Percentiles rank a stretch among this genome's conserved stretches.
These are phyloP conservation scores for Neosilurus mollespiculum DNA, from an alignment of 2,797 vertebrate species.

Conservation along the genomic window DNA sequence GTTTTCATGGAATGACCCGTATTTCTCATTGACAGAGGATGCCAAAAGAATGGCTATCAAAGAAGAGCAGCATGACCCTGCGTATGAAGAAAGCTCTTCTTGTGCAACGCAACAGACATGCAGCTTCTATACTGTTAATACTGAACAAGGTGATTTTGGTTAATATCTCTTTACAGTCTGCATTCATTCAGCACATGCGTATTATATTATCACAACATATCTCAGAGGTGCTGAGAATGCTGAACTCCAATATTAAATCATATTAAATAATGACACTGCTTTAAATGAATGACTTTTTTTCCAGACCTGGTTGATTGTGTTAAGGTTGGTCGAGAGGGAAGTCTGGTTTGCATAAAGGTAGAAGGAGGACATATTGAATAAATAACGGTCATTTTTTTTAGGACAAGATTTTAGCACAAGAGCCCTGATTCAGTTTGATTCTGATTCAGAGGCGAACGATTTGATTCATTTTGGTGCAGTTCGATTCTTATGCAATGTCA, in stretches of 20 bases:
- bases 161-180: slow-evolving; percentile 7
- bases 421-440: too few relatives aligned
- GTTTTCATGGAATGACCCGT: too few relatives aligned
- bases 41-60: slow-evolving; percentile 94
- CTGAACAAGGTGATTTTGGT: slow-evolving; percentile 64
- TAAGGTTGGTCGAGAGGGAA: background rate
- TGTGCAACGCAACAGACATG: slow-evolving; percentile 62
- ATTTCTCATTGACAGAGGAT: slow-evolving; percentile 77
- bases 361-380: background rate
- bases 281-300: background rate
- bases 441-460: too few relatives aligned
- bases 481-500: too few relatives aligned
- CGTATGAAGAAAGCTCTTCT: slow-evolving; percentile 86
- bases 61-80: slow-evolving; percentile 93
- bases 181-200: background rate
- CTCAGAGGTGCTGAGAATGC: background rate
- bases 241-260: background rate
- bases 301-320: background rate
- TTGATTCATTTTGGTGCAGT: too few relatives aligned
- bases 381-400: background rate
- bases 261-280: background rate
- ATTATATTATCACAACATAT: background rate
- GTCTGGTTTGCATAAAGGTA: background rate
- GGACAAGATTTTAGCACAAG: too few relatives aligned
- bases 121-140: slow-evolving; percentile 62